Percentiles rank a stretch among this genome's conserved stretches.
Evolutionary conservation across 2,888 invertebrate genomes (phyloP).

Genomic region (Ctena decussata): DNA sequence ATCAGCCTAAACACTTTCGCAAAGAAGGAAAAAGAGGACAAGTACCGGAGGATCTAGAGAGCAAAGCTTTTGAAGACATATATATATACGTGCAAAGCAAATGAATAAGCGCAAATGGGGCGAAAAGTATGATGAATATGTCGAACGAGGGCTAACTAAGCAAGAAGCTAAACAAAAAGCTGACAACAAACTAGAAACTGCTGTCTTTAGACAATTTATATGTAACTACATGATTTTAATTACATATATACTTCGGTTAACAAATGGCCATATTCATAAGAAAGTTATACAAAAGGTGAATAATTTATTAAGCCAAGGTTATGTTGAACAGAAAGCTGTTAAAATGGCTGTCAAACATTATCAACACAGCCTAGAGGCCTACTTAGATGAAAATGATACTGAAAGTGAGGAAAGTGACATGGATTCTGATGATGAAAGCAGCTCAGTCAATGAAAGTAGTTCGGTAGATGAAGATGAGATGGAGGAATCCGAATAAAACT

Average conservation of each 20-base stretch:
- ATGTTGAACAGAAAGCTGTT: not conserved
- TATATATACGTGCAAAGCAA: not conserved
- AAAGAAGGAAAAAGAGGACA: not conserved
- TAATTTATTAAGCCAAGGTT: not conserved
- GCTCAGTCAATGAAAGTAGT: not conserved
- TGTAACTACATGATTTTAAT: not conserved
- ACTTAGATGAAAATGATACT: not conserved
- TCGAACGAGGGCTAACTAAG: not conserved
- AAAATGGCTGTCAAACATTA: not conserved
- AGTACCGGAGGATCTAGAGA: not conserved
- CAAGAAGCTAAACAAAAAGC: not conserved
- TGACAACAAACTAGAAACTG: not conserved
- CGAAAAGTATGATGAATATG: not conserved
- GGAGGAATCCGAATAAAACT: not conserved
- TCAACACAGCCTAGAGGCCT: not conserved
- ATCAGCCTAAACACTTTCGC: not conserved
- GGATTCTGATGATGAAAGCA: not conserved
- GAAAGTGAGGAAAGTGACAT: not conserved
- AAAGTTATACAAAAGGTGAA: not conserved
- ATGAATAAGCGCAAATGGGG: not conserved
- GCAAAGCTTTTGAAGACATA: not conserved
- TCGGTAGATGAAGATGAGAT: not conserved
- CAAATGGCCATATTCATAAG: not conserved
- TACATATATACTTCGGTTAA: not conserved
- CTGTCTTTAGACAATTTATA: not conserved